phyloP scores from a whole-genome alignment of 1,140 invertebrate species.

The Drosophila azteca region DNA sequence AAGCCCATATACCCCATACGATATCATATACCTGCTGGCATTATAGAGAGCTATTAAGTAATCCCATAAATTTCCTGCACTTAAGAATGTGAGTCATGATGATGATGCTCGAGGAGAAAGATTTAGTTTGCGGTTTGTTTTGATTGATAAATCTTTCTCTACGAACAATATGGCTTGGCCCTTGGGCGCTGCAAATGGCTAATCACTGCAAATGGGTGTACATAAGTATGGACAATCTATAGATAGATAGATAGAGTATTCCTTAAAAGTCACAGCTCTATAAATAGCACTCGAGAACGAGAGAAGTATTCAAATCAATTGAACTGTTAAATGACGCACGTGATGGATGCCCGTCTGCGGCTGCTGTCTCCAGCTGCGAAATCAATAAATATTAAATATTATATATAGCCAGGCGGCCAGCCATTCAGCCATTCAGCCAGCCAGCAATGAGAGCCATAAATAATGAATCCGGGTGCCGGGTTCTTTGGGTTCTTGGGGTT shows the following conservation, averaged over 20 bases:
- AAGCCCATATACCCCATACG: conserved; percentile 47
- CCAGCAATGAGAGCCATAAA: conserved; percentile 63
- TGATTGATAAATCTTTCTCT: conserved; percentile 21
- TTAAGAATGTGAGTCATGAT: conserved; percentile 21
- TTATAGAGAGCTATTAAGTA: conserved; percentile 30
- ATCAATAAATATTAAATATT: conserved; percentile 61
- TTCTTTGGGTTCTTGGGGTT: conserved; percentile 25
- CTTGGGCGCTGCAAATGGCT: no score
- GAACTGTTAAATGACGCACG: conserved; percentile 80
- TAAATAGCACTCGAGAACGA: conserved; percentile 21
- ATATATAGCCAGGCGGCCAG: no score
- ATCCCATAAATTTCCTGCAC: conserved; percentile 40
- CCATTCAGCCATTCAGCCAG: no score
- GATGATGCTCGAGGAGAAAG: neutral
- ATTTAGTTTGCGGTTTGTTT: neutral
- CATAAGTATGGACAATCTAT: no score
- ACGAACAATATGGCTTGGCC: conserved; percentile 10
- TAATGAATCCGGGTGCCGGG: conserved; percentile 72
- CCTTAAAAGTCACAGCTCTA: conserved; percentile 32
- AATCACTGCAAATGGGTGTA: no score
- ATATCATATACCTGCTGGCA: no score
- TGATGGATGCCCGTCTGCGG: conserved; percentile 54
- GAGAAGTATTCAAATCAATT: conserved; percentile 57
- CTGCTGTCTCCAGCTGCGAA: conserved; percentile 39
- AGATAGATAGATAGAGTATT: neutral